Evolutionary conservation across 2,113 vertebrate species (phyloP), one percentile per base, ranked within the genome.

Genomic region (Nycticryphes semicollaris): DNA sequence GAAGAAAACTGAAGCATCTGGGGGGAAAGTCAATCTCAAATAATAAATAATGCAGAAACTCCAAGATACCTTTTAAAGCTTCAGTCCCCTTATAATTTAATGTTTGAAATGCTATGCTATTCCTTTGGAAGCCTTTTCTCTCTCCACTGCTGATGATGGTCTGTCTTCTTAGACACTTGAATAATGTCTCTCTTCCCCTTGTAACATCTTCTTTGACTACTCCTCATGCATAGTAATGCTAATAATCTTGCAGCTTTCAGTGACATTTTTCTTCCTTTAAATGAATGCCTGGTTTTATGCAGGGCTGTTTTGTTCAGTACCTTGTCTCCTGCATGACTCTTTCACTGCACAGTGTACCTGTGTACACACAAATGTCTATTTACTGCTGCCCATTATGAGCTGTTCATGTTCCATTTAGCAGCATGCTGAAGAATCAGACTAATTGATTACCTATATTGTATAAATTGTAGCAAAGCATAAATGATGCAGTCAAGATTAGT

Each of bases 41-140:
- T 95, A 89, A 95, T 94, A 96, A 97, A 97, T 94, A 96, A 96
- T 96, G 91, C 86, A 96, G 86, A 80, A 92, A 94, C 67, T 94
- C 87, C 81, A 92, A 80, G 47, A 85, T 59, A 85, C 77, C 72
- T 91, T 92, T 94, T 87, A 95, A 89, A 95, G 66, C 85, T 84
- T 95, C 89, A 83, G 57, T 81, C 56, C 33, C 70, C 76, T 94
- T 89, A 84, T 85, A 94, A 94, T 94, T 94, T 95, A 95, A 84
- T 83, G 59, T 95, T 95, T 94, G 81, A 95, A 94, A 95, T 96
- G 76, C 93, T 95, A 28, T 9, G 31, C 87, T 89, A 37, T 73
- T 95, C 85, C 77, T 96, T 74, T 62, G 43, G 93, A 96, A 92
- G 84, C 70, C 59, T 94, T 94, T 91, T 92, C 91, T 89, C 60